These are phyloP conservation scores for Mesocricetus auratus DNA, from an alignment of 2,113 vertebrate species.

Conservation along the genomic window DNA sequence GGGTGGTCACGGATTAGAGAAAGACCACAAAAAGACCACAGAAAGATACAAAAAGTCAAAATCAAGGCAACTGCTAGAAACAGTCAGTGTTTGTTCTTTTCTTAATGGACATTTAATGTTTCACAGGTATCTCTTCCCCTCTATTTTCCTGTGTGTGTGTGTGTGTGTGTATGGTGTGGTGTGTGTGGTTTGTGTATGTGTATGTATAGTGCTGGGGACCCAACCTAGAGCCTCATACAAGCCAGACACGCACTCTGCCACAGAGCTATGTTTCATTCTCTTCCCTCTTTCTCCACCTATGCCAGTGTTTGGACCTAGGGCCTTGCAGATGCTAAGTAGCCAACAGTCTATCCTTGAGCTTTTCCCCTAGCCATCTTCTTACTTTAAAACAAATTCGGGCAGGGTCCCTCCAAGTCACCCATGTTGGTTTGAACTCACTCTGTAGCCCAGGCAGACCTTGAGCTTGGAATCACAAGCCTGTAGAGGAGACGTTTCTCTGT, in stretches of 20 bases:
- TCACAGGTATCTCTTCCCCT: slow-evolving; percentile 10
- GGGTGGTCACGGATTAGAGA: neutral
- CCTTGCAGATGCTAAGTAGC: neutral
- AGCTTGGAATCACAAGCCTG: neutral
- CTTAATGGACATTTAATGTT: slow-evolving; percentile 32
- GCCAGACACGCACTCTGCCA: neutral
- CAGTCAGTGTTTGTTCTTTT: neutral
- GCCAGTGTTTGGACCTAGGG: neutral
- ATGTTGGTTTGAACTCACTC: neutral
- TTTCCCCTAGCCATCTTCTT: neutral
- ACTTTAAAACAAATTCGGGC: neutral
- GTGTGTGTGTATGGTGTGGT: neutral
- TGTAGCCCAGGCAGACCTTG: neutral
- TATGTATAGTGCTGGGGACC: neutral
- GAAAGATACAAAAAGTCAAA: neutral
- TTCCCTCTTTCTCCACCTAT: neutral
- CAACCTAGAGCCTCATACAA: neutral
- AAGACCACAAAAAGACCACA: neutral
- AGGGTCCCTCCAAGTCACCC: neutral
- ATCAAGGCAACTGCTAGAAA: neutral
- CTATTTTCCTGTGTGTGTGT: neutral
- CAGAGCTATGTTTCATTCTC: neutral
- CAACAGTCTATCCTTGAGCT: neutral
- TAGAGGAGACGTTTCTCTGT: no score
- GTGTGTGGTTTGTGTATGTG: neutral